Conservation (phyloP, 2,888 invertebrate genomes). For the Drosophila flavopinicola region DNA sequence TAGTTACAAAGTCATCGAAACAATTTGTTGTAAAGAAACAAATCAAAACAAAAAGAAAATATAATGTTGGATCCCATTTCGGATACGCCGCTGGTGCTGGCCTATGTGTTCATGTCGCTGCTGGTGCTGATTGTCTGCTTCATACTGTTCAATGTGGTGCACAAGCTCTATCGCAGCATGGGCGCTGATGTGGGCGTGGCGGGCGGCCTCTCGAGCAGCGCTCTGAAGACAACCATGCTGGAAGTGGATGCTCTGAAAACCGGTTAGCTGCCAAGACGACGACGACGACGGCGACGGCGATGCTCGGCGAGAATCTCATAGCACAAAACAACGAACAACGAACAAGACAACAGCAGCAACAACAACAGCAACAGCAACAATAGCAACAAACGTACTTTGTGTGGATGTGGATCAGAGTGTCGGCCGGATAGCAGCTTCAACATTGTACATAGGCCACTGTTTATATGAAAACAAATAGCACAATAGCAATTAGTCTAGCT, state of each 20-base stretch:
- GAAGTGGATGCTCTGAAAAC: constrained; percentile 69
- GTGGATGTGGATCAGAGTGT: constrained; percentile 15
- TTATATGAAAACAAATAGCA: constrained; percentile 18
- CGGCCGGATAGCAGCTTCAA: constrained; percentile 18
- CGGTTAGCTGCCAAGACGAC: constrained; percentile 64
- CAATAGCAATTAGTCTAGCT: constrained; percentile 35
- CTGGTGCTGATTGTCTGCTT: constrained; percentile 82
- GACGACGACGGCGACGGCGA: neutral
- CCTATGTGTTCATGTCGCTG: constrained; percentile 82
- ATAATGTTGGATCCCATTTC: constrained; percentile 80
- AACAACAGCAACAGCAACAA: constrained; percentile 2
- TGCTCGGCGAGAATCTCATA: constrained; percentile 41
- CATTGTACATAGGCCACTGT: constrained; percentile 41
- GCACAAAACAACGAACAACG: neutral
- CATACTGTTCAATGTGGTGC: constrained; percentile 82
- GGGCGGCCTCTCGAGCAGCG: constrained; percentile 28
- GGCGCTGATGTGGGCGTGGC: constrained; percentile 12
- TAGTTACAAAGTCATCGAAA: neutral
- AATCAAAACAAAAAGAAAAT: constrained; percentile 3
- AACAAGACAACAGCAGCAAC: neutral
- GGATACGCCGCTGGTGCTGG: constrained; percentile 82
- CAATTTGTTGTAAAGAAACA: constrained; percentile 1
- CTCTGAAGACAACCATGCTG: constrained; percentile 58
- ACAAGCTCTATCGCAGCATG: constrained; percentile 77
- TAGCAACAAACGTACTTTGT: neutral